Evolutionary conservation across 2,113 vertebrate species (phyloP), one percentile per base, ranked within the genome.

Genomic region (Oophaga pumilio): DNA sequence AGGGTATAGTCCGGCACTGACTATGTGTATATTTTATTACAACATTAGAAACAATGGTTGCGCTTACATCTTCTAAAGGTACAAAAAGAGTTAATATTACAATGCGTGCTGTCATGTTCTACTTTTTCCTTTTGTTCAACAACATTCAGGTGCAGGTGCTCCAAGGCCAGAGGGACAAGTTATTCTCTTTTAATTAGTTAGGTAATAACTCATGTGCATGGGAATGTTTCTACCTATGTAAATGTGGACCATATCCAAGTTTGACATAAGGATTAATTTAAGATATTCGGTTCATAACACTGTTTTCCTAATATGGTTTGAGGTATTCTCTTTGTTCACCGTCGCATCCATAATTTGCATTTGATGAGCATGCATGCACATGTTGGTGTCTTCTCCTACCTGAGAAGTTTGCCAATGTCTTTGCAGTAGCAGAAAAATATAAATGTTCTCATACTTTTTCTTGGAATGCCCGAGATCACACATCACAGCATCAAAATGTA

Each of bases 131-230:
- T 79, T 79, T 79, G 62, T 83, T 84, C 24, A 76, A 60, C 26
- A 73, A 18, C 43, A 28, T 85, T 33, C 56, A 76, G 57, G 28
- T 85, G 68, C 64, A 71, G 57, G 71, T 49, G 84, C 33, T 33
- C 71, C 14, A 84, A 64, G 82, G 49, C 62, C 68, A 84, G 52
- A 85, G 83, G 69, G 53, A 62, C 84, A 57, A 60, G 53, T 76
- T 60, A 60, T 85, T 76, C 84, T 85, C 17, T 85, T 85, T 85
- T 85, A 84, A 85, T 73, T 53, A 85, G 84, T 76, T 59, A 74
- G 74, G 84, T 62, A 85, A 76, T 85, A 73, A 85, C n/a, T 76
- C 84, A 85, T 85, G 84, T 85, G 84, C 84, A 76, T 85, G 68
- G 60, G 52, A 85, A 85, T 76, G 28, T 85, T 62, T 24, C 84